A percentile compares a stretch with the other conserved stretches of the same genome.
Evolutionary conservation across 2,113 vertebrate genomes (phyloP).

Genomic region (Gavia stellata): DNA sequence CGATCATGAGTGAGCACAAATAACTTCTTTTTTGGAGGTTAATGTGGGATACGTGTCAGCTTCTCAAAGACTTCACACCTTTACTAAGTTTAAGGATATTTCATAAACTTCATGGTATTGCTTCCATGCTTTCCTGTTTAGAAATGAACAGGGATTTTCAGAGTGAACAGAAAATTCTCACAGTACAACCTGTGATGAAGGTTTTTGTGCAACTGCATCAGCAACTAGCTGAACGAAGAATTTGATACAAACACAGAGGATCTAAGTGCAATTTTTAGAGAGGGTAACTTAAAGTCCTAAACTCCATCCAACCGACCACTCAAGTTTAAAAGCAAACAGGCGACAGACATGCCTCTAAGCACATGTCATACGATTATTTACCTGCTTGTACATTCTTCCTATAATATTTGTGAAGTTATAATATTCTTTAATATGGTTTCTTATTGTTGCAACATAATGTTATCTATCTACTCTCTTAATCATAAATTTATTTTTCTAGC

Average conservation of each 20-base stretch:
- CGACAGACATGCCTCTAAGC: background rate
- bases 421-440: background rate
- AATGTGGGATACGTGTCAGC: background rate
- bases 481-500: slow-evolving; percentile 71
- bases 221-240: background rate
- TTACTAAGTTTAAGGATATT: background rate
- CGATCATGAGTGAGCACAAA: background rate
- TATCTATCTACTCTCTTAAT: slow-evolving; percentile 31
- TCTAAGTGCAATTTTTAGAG: background rate
- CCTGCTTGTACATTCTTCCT: background rate
- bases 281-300: background rate
- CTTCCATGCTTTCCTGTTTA: background rate
- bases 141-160: background rate
- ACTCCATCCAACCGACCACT: background rate
- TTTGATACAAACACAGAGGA: background rate
- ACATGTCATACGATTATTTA: background rate
- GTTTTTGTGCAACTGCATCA: background rate
- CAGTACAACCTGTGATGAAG: background rate
- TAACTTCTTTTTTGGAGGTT: background rate
- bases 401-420: background rate
- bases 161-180: background rate
- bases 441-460: background rate
- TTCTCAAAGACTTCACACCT: background rate
- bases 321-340: background rate
- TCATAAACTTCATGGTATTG: background rate